These are phyloP conservation scores for Cynoglossus semilaevis DNA, from an alignment of 2,113 vertebrate genomes.

Conservation along the genomic window DNA sequence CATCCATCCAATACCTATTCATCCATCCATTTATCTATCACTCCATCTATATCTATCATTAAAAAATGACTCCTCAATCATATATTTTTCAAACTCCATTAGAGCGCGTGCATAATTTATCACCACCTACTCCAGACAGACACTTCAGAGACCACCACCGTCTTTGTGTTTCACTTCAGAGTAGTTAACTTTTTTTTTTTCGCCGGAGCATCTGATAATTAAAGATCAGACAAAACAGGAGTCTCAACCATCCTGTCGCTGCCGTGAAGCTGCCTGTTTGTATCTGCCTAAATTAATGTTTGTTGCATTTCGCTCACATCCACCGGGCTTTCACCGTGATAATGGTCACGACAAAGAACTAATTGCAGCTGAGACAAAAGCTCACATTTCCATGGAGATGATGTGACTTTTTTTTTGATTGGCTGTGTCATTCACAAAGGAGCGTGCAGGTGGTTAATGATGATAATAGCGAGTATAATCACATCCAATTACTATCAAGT, in stretches of 20 bases:
- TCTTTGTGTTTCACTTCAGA: conserved; percentile 7
- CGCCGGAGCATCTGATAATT: conserved; percentile 36
- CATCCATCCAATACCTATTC: too few relatives aligned
- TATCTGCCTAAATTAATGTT: conserved; percentile 26
- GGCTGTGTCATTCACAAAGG: conserved; percentile 36
- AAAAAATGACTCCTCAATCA: background rate
- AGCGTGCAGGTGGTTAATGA: conserved; percentile 60
- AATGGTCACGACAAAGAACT: conserved; percentile 34
- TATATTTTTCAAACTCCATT: background rate
- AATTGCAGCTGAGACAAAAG: conserved; percentile 51
- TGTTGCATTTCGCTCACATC: conserved; percentile 28
- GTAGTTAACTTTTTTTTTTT: conserved; percentile 26
- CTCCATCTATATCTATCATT: too few relatives aligned
- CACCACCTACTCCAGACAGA: background rate
- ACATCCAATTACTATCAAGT: conserved; percentile 56
- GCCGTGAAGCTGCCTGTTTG: conserved; percentile 24
- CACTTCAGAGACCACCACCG: conserved; percentile 1
- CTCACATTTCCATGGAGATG: conserved; percentile 58
- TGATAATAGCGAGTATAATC: conserved; percentile 57
- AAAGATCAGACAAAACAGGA: conserved; percentile 36
- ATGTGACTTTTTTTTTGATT: conserved; percentile 43
- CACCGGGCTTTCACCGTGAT: conserved; percentile 13
- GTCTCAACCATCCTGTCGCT: background rate
- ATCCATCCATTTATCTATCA: too few relatives aligned
- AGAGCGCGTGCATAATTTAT: background rate